phyloP scores from a whole-genome alignment of 2,888 invertebrate genomes.

The Spisula solida region DNA sequence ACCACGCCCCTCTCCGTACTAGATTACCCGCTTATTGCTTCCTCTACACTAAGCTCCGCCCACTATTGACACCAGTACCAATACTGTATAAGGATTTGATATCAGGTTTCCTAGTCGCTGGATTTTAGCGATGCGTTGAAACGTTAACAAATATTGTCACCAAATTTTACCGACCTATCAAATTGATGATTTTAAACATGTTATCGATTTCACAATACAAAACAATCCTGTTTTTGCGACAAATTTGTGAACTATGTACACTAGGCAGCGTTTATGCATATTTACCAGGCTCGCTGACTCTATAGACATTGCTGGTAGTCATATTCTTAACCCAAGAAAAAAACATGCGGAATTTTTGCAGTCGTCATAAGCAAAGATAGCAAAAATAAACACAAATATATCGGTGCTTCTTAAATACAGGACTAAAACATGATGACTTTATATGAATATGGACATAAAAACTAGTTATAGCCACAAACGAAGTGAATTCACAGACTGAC shows the following conservation, averaged over 20 bases:
- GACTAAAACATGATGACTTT: not conserved
- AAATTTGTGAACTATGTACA: constrained; percentile 5
- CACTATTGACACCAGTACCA: constrained; percentile 55
- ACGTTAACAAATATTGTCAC: constrained; percentile 7
- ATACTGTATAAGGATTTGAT: constrained; percentile 46
- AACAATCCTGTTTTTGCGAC: constrained; percentile 16
- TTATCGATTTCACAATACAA: constrained; percentile 14
- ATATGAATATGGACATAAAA: too few species aligned
- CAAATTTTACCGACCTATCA: constrained; percentile 31
- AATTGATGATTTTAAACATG: constrained; percentile 20
- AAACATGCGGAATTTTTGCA: not conserved
- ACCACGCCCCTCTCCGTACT: constrained; percentile 56
- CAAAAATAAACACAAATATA: not conserved
- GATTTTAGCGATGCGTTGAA: constrained; percentile 25
- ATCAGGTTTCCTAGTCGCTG: constrained; percentile 19
- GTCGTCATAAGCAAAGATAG: not conserved
- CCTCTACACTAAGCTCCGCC: constrained; percentile 59
- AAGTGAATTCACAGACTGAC: too few species aligned
- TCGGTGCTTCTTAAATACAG: not conserved
- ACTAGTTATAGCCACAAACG: too few species aligned
- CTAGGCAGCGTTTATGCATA: not conserved
- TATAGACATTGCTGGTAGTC: not conserved
- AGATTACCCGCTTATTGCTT: constrained; percentile 43
- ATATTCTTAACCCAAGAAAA: not conserved
- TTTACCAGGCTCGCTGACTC: not conserved